phyloP scores from a whole-genome alignment of 1,140 invertebrate species.

The Drosophila sp. region DNA sequence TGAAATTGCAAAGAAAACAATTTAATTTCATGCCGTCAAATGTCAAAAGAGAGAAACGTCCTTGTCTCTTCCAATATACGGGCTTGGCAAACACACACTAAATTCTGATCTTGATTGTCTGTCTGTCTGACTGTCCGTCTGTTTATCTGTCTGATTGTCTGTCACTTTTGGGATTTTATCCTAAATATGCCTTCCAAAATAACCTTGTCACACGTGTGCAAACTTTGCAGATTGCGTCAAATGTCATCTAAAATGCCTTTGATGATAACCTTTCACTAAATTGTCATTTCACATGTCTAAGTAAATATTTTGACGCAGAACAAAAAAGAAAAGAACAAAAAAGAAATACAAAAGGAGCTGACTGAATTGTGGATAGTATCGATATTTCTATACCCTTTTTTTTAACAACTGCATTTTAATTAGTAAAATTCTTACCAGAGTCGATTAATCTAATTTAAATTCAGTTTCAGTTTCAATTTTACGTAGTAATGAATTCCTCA shows the following conservation, averaged over 20 bases:
- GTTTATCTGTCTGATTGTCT: constrained; percentile 7
- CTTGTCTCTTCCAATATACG: not conserved
- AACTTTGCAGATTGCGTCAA: constrained; percentile 74
- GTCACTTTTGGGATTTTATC: constrained; percentile 39
- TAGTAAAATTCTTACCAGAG: too few species aligned
- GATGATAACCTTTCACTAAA: constrained; percentile 39
- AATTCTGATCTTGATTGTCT: constrained; percentile 9
- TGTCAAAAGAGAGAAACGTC: not conserved
- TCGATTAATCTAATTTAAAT: too few species aligned
- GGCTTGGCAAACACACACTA: not conserved
- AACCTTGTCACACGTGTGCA: constrained; percentile 68
- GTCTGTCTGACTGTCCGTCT: constrained; percentile 30
- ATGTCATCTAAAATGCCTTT: constrained; percentile 37
- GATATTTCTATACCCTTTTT: not conserved
- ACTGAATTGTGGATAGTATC: not conserved
- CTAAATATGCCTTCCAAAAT: constrained; percentile 43
- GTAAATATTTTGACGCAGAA: constrained; percentile 61
- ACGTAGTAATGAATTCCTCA: too few species aligned
- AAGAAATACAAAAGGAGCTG: not conserved
- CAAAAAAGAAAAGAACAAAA: constrained; percentile 21
- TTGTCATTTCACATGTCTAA: constrained; percentile 14
- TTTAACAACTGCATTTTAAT: too few species aligned
- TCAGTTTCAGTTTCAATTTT: too few species aligned
- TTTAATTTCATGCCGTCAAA: not conserved
- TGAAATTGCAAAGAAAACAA: not conserved